phyloP scores from a whole-genome alignment of 2,797 vertebrate genomes.

The Anableps anableps region DNA sequence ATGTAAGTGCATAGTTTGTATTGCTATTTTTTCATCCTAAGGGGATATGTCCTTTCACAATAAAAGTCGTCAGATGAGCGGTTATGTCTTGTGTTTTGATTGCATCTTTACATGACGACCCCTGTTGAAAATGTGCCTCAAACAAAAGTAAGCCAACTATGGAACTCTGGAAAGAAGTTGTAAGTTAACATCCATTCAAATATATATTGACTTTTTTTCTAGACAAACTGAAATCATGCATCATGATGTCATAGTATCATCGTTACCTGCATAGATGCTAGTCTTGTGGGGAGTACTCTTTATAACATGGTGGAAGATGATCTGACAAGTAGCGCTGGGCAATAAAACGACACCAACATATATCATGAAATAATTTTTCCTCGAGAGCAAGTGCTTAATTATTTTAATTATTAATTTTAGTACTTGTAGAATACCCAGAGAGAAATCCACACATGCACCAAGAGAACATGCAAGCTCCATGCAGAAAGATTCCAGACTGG shows the following conservation, averaged over 20 bases:
- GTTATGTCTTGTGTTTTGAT: constrained; percentile 16
- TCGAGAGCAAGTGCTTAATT: too few species aligned
- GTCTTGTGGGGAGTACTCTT: too few species aligned
- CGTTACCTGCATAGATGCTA: too few species aligned
- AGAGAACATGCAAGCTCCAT: background rate
- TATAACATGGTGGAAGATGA: too few species aligned
- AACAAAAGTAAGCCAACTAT: background rate
- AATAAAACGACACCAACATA: too few species aligned
- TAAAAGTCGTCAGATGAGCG: constrained; percentile 17
- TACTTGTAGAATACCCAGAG: background rate
- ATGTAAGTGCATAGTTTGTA: background rate
- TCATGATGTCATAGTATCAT: too few species aligned
- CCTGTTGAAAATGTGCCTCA: constrained; percentile 2
- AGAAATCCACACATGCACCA: background rate
- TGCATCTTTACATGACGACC: constrained; percentile 7
- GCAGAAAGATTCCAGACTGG: background rate
- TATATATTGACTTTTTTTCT: background rate
- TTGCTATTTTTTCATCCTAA: constrained; percentile 35
- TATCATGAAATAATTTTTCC: too few species aligned
- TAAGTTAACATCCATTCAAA: background rate
- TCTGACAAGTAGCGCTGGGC: too few species aligned
- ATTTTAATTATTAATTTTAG: too few species aligned
- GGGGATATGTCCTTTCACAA: constrained; percentile 30
- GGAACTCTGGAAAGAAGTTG: background rate
- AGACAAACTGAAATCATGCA: background rate